These are phyloP conservation scores for Euzophera pinguis DNA, from an alignment of 2,888 invertebrate species.

Conservation along the genomic window DNA sequence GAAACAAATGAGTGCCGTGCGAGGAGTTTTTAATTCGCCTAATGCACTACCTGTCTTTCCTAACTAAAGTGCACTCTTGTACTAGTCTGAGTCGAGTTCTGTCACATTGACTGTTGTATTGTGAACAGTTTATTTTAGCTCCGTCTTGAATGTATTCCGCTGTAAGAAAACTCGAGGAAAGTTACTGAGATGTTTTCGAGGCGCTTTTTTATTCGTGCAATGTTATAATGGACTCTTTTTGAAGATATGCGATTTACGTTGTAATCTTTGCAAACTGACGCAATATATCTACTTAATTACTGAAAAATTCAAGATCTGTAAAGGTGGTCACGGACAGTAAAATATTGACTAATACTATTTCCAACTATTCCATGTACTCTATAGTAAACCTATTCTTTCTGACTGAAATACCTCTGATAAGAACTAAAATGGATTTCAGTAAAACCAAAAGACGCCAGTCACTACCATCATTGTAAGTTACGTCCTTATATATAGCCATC, in stretches of 20 bases:
- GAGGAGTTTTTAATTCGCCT: slow-evolving; percentile 75
- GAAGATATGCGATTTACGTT: neutral
- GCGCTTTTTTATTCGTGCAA: neutral
- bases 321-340: no score
- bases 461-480: no score
- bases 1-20: slow-evolving; percentile 62
- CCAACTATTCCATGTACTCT: no score
- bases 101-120: slow-evolving; percentile 66
- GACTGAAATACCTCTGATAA: no score
- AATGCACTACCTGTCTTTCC: slow-evolving; percentile 70
- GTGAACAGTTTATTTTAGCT: slow-evolving; percentile 65
- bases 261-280: neutral
- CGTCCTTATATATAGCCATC: no score
- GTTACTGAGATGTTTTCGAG: slow-evolving; percentile 17
- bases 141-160: slow-evolving; percentile 46
- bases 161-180: slow-evolving; percentile 28
- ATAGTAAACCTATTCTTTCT: no score
- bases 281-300: no score
- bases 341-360: no score
- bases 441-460: no score
- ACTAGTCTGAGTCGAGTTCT: slow-evolving; percentile 50
- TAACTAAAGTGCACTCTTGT: slow-evolving; percentile 64
- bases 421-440: no score
- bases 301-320: no score
- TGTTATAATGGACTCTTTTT: neutral